phyloP scores from a whole-genome alignment of 2,888 invertebrate species.

The Acanthosoma haemorrhoidale region DNA sequence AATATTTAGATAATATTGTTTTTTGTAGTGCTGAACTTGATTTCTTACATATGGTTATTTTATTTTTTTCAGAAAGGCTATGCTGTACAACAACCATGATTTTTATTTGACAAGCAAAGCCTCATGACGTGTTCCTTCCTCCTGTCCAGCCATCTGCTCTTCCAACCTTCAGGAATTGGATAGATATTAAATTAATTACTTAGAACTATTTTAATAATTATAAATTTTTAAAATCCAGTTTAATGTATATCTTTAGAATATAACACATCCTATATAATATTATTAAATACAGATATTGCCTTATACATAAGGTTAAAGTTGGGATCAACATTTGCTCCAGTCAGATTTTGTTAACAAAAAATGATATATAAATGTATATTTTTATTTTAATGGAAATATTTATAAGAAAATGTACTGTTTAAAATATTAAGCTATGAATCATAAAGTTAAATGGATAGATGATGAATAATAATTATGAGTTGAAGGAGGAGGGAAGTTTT shows the following conservation, averaged over 20 bases:
- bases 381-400: background rate
- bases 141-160: background rate
- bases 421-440: background rate
- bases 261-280: background rate
- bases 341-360: background rate
- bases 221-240: background rate
- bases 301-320: constrained; percentile 6
- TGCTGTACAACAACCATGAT: background rate
- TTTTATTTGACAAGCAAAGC: background rate
- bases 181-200: background rate
- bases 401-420: background rate
- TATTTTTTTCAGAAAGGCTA: background rate
- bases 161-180: constrained; percentile 25
- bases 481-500: background rate
- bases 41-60: background rate
- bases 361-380: too few relatives aligned
- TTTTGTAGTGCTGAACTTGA: too few relatives aligned
- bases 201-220: background rate
- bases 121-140: constrained; percentile 15
- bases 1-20: too few relatives aligned
- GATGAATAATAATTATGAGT: constrained; percentile 11
- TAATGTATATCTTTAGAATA: background rate
- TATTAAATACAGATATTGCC: background rate
- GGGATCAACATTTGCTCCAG: constrained; percentile 1
- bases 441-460: constrained; percentile 2